These are phyloP conservation scores for Eumeta japonica DNA, from an alignment of 1,140 invertebrate species.

Conservation along the genomic window DNA sequence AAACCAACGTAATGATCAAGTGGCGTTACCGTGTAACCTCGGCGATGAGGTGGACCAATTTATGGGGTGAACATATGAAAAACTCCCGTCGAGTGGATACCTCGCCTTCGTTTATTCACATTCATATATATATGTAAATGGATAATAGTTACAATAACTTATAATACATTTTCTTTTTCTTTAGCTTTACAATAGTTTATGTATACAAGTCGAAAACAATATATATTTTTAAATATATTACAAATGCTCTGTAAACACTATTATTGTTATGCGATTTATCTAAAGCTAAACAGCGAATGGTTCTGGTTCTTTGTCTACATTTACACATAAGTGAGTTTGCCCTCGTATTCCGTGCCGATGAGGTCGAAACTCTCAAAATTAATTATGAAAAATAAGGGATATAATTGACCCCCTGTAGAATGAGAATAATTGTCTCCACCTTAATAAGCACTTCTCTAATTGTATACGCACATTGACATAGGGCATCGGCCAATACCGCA, in stretches of 20 bases:
- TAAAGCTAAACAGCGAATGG: conserved; percentile 48
- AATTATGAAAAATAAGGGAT: conserved; percentile 21
- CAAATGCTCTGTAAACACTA: conserved; percentile 45
- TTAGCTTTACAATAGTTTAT: conserved; percentile 48
- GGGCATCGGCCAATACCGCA: no score
- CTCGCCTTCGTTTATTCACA: no score
- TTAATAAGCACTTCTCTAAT: no score
- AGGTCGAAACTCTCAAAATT: conserved; percentile 3
- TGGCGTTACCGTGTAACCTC: conserved; percentile 53
- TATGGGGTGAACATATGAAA: conserved; percentile 39
- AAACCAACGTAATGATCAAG: no score
- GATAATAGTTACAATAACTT: conserved; percentile 46
- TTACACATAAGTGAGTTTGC: conserved; percentile 20
- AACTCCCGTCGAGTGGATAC: no score
- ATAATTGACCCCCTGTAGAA: conserved; percentile 28
- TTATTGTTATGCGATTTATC: conserved; percentile 50
- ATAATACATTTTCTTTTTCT: conserved; percentile 44
- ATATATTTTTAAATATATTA: conserved; percentile 45
- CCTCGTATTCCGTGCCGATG: no score
- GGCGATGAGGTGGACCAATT: conserved; percentile 46
- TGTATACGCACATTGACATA: no score
- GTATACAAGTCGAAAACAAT: conserved; percentile 58
- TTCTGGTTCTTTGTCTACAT: conserved; percentile 38
- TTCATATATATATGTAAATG: conserved; percentile 53
- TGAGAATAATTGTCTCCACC: no score